Percentiles rank a stretch among this genome's conserved stretches.
These are phyloP conservation scores for Hippoglossus stenolepis DNA, from an alignment of 2,113 vertebrate genomes.

Conservation along the genomic window DNA sequence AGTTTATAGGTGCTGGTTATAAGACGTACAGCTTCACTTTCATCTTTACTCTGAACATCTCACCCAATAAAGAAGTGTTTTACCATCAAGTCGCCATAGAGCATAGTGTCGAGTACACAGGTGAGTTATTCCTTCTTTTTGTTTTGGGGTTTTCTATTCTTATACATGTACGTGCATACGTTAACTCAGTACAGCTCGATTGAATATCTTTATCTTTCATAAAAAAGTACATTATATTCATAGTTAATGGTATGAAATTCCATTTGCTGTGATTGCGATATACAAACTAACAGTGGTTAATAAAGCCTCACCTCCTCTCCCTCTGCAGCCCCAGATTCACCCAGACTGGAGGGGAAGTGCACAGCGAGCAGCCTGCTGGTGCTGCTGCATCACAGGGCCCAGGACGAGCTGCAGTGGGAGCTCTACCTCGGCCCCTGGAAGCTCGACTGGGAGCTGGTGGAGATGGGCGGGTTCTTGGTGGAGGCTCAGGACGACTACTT, in stretches of 20 bases:
- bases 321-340: slow-evolving; percentile 13
- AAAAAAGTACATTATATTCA: no score
- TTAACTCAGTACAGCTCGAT: no score
- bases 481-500: slow-evolving; percentile 54
- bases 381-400: slow-evolving; percentile 58
- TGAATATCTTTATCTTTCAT: no score
- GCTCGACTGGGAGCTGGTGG: slow-evolving; percentile 69
- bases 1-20: slow-evolving; percentile 57
- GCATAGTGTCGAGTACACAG: slow-evolving; percentile 30
- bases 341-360: slow-evolving; percentile 60
- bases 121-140: slow-evolving; percentile 32
- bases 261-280: no score
- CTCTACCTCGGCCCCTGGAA: slow-evolving; percentile 49
- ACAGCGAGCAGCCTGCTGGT: slow-evolving; percentile 57
- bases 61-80: slow-evolving; percentile 48
- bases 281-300: background rate
- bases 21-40: slow-evolving; percentile 55
- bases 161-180: background rate
- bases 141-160: background rate
- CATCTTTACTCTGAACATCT: slow-evolving; percentile 49
- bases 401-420: slow-evolving; percentile 54
- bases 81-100: slow-evolving; percentile 44
- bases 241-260: no score
- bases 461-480: slow-evolving; percentile 52
- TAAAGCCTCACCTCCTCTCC: background rate